Percentiles rank a stretch among this genome's conserved stretches.
Evolutionary conservation across 2,113 vertebrate species (phyloP).

Genomic region (Podarcis muralis): DNA sequence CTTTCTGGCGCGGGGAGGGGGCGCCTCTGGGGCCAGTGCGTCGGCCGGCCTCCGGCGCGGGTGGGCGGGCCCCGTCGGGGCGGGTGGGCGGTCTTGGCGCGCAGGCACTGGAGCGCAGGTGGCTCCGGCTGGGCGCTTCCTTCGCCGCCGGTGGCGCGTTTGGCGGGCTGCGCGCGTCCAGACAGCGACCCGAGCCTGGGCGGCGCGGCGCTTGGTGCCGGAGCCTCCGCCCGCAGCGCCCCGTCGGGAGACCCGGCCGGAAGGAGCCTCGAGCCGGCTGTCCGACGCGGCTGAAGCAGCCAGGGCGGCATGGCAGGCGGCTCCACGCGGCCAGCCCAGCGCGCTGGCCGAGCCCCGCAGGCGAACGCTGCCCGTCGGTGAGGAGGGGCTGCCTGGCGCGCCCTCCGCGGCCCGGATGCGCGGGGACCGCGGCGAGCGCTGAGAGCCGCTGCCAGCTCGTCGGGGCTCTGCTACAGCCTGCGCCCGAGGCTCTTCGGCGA

Average conservation of each 20-base stretch:
- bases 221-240: too few relatives aligned
- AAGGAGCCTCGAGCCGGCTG: background rate
- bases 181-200: too few relatives aligned
- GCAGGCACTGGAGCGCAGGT: conserved; percentile 1
- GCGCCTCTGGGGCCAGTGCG: too few relatives aligned
- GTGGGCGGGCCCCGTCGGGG: background rate
- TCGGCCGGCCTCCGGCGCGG: background rate
- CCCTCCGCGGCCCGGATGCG: too few relatives aligned
- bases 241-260: background rate
- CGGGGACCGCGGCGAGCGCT: too few relatives aligned
- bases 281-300: background rate
- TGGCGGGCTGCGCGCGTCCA: background rate
- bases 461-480: too few relatives aligned
- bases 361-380: background rate
- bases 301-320: background rate
- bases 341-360: background rate
- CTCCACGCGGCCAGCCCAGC: background rate
- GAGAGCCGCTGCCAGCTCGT: too few relatives aligned
- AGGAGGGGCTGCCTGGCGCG: too few relatives aligned
- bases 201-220: background rate
- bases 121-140: conserved; percentile 5
- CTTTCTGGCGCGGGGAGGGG: too few relatives aligned
- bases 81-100: background rate
- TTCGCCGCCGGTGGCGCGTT: background rate
- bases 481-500: too few relatives aligned